phyloP scores from a whole-genome alignment of 2,888 invertebrate species.

The Harpalus rufipes region DNA sequence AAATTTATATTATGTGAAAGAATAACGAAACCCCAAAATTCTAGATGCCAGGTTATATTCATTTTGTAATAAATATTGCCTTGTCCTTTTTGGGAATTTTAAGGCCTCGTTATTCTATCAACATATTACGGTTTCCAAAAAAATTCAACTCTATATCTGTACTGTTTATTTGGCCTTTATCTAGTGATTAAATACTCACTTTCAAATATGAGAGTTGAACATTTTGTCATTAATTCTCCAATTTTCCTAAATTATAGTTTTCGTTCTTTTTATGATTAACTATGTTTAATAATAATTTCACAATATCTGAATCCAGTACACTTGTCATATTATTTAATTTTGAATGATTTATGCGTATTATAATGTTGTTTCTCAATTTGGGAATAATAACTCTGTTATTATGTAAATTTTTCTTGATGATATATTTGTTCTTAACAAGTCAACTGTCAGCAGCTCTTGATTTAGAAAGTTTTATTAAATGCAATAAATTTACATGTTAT shows the following conservation, averaged over 20 bases:
- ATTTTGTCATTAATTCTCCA: background rate
- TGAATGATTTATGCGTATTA: conserved; percentile 22
- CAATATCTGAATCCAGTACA: background rate
- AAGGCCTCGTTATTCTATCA: too few relatives aligned
- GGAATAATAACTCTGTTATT: conserved; percentile 25
- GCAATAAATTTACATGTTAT: conserved; percentile 6
- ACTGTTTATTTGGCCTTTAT: background rate
- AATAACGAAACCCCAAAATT: too few relatives aligned
- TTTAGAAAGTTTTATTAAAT: conserved; percentile 33
- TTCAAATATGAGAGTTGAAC: background rate
- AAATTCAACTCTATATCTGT: too few relatives aligned
- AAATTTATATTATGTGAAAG: too few relatives aligned
- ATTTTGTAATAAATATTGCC: too few relatives aligned
- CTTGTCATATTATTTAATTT: conserved; percentile 31
- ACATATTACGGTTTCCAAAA: too few relatives aligned
- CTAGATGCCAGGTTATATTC: too few relatives aligned
- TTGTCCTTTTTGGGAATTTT: too few relatives aligned
- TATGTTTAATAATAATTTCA: conserved; percentile 7
- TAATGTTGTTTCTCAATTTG: conserved; percentile 33
- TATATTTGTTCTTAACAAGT: conserved; percentile 27
- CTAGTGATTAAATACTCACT: background rate
- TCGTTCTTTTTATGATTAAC: background rate
- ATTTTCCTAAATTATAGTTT: background rate
- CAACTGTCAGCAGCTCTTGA: conserved; percentile 10
- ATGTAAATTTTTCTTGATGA: conserved; percentile 29